These are phyloP conservation scores for Phoebastria nigripes DNA, from an alignment of 2,797 vertebrate species.

Conservation along the genomic window DNA sequence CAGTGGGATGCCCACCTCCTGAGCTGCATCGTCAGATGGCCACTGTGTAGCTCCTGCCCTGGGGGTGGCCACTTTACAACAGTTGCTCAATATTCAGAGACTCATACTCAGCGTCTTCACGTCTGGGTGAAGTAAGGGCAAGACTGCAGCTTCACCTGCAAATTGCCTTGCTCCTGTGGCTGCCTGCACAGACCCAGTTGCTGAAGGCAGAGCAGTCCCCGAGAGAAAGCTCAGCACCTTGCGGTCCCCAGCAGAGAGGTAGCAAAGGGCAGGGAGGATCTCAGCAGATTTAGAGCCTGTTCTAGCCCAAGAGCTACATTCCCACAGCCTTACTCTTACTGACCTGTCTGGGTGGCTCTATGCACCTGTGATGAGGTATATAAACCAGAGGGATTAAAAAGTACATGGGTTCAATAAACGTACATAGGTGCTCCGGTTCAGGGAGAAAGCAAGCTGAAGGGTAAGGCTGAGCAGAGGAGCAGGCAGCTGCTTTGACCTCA, in stretches of 20 bases:
- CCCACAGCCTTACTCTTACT: neutral
- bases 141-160: neutral
- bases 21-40: neutral
- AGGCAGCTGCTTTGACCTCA: neutral
- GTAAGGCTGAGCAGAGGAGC: neutral
- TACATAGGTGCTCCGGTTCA: rapidly evolving
- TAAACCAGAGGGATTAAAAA: neutral
- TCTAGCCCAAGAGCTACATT: neutral
- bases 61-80: neutral
- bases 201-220: neutral
- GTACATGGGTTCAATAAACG: neutral
- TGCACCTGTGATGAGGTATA: neutral
- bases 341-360: neutral
- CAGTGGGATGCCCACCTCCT: neutral
- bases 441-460: neutral
- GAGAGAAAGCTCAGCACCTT: neutral
- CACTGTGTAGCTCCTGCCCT: rapidly evolving
- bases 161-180: rapidly evolving
- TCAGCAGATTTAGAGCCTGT: neutral
- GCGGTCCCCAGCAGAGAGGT: rapidly evolving
- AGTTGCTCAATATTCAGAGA: neutral
- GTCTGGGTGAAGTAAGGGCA: neutral
- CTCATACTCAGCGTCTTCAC: neutral
- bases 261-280: neutral
- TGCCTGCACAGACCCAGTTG: neutral